Base-by-base conservation (phyloP, 2,113 vertebrate genomes). In the Ellobius talpinus region DNA sequence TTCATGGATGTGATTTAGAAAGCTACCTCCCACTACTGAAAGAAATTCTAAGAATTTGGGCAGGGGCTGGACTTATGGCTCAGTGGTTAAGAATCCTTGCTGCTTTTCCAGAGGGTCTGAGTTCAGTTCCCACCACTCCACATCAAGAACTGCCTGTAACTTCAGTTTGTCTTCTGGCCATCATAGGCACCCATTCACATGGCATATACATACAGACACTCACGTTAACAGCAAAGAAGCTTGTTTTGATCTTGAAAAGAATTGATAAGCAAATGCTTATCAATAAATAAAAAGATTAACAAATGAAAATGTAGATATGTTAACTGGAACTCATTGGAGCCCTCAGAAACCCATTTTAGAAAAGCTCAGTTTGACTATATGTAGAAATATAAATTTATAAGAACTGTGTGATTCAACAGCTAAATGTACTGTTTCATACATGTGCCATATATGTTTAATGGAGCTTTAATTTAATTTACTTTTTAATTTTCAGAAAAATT, bases 401-500 rank as follows among this genome's bases (percentile, higher is more conserved):
- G 29, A 90, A 26, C 93, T 42, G 24, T 24, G 2, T 87, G 29
- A 7, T 58, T 89, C 45, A 87, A 17, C 26, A 55, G 72, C 42
- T 85, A 11, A 82, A 68, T 52, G 92, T 7, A 90, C 70, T 94
- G 10, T 85, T 79, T 2, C 10, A 42, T 58, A 31, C 70, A 58
- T 61, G n/a, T 63, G 10, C 61, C 12, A 3, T 87, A 8, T 70
- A 36, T 85, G 23, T 90, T 79, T 93, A 13, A 42, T 76, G 70
- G 31, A 29, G 3, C 3, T 77, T 70, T 93, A 50, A 63, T 26
- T 87, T 96, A 81, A 92, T 93, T 93, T 94, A 70, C 76, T 97
- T 93, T 97, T 97, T 97, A 52, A 97, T 96, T 99, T 99, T 96
- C 98, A 99, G 99, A 99, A 81, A 99, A 98, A 24, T 99, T 99